A percentile compares a stretch with the other conserved stretches of the same genome.
These are phyloP conservation scores for Magallana gigas DNA, from an alignment of 1,140 invertebrate species.

Conservation along the genomic window DNA sequence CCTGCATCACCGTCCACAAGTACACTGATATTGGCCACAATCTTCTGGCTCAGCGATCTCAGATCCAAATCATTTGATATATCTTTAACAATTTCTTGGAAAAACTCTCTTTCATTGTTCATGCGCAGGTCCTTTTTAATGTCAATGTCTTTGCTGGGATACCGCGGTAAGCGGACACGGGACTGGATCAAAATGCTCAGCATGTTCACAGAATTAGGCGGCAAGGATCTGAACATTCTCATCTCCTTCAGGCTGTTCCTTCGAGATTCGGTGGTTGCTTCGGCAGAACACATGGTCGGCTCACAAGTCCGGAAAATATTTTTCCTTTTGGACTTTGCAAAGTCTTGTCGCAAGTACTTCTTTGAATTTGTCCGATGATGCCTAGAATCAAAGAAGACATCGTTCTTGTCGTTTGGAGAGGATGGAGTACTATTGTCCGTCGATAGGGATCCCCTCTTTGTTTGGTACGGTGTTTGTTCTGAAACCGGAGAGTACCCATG, in stretches of 20 bases:
- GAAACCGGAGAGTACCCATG: slow-evolving; percentile 80
- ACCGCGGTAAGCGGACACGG: slow-evolving; percentile 70
- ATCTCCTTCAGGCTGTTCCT: slow-evolving; percentile 72
- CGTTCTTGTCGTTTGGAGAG: slow-evolving; percentile 66
- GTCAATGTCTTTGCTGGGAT: slow-evolving; percentile 75
- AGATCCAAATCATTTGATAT: slow-evolving; percentile 97
- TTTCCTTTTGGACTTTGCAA: slow-evolving; percentile 80
- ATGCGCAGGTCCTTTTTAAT: slow-evolving; percentile 79
- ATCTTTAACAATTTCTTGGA: slow-evolving; percentile 97
- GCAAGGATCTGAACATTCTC: slow-evolving; percentile 72
- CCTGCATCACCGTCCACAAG: slow-evolving; percentile 93
- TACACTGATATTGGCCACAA: slow-evolving; percentile 96
- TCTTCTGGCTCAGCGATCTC: slow-evolving; percentile 94
- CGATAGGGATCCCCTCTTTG: slow-evolving; percentile 59
- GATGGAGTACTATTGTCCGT: slow-evolving; percentile 66
- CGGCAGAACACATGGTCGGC: slow-evolving; percentile 55
- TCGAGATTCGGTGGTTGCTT: slow-evolving; percentile 61
- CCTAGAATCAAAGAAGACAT: slow-evolving; percentile 68
- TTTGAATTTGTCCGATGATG: slow-evolving; percentile 80
- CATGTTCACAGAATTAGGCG: slow-evolving; percentile 72
- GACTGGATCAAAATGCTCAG: slow-evolving; percentile 71
- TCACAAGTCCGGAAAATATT: slow-evolving; percentile 80
- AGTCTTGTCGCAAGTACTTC: slow-evolving; percentile 81
- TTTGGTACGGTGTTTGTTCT: slow-evolving; percentile 68
- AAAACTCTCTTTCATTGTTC: slow-evolving; percentile 94